Conservation (phyloP, 2,797 vertebrate genomes). For the Allochrocebus solatus region DNA sequence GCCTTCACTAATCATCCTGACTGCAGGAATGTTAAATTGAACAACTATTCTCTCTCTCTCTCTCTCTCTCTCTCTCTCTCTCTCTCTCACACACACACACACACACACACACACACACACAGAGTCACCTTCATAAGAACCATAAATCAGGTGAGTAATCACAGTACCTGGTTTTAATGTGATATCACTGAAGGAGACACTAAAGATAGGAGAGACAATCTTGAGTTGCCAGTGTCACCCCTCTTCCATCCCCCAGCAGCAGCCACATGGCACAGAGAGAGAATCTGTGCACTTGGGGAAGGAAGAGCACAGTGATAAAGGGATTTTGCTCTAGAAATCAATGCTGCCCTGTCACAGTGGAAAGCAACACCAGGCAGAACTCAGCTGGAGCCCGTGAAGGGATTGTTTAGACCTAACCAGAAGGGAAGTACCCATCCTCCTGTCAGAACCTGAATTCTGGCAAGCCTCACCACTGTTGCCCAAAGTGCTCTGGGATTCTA, state of each 20-base stretch:
- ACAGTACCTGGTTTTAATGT: background rate
- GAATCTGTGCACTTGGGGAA: background rate
- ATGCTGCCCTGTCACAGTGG: background rate
- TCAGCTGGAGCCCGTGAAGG: background rate
- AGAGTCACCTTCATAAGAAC: background rate
- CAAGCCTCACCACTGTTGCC: background rate
- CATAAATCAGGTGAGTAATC: background rate
- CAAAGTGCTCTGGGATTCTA: background rate
- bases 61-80: too few relatives aligned
- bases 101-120: too few relatives aligned
- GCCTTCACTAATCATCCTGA: background rate
- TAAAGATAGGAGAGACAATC: background rate
- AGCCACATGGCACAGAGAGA: background rate
- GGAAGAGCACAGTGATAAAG: background rate
- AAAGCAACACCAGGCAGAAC: background rate
- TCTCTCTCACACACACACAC: too few relatives aligned
- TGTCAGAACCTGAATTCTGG: background rate
- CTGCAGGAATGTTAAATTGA: background rate
- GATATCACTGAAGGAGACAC: background rate
- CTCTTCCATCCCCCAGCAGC: background rate
- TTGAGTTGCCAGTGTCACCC: background rate
- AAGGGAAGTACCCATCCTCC: background rate
- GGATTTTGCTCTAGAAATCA: background rate
- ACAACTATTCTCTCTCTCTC: background rate
- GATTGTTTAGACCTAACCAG: background rate